Evolutionary conservation across 1,140 invertebrate genomes (phyloP).

Genomic region (Nylanderia fulva): DNA sequence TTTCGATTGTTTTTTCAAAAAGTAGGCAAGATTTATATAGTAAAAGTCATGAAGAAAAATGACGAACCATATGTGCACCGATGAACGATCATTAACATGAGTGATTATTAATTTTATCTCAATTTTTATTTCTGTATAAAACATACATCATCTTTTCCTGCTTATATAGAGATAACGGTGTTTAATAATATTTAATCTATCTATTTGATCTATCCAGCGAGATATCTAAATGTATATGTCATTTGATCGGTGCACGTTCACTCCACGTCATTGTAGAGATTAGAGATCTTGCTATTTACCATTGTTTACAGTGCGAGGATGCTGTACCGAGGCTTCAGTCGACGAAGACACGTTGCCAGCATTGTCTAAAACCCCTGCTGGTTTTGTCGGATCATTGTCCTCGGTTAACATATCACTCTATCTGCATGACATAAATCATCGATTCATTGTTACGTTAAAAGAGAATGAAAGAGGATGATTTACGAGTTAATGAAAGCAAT

Average conservation of each 20-base stretch:
- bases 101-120: background rate
- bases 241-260: background rate
- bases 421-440: slow-evolving; percentile 66
- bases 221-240: background rate
- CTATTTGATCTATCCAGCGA: background rate
- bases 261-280: slow-evolving; percentile 35
- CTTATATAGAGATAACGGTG: background rate
- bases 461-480: background rate
- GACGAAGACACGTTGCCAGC: slow-evolving; percentile 84
- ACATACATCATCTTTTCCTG: background rate
- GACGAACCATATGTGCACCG: background rate
- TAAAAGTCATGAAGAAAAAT: background rate
- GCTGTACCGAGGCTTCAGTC: slow-evolving; percentile 83
- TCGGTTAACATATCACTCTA: slow-evolving; percentile 86
- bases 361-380: slow-evolving; percentile 85
- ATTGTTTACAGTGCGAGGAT: slow-evolving; percentile 83
- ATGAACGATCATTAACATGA: background rate
- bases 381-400: slow-evolving; percentile 85
- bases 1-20: background rate
- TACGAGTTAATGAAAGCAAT: background rate
- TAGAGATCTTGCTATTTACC: slow-evolving; percentile 74
- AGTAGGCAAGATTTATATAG: background rate
- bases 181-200: background rate
- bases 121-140: background rate
- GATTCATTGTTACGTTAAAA: background rate